phyloP scores from a whole-genome alignment of 1,140 invertebrate genomes.

The Calosoma granatense region DNA sequence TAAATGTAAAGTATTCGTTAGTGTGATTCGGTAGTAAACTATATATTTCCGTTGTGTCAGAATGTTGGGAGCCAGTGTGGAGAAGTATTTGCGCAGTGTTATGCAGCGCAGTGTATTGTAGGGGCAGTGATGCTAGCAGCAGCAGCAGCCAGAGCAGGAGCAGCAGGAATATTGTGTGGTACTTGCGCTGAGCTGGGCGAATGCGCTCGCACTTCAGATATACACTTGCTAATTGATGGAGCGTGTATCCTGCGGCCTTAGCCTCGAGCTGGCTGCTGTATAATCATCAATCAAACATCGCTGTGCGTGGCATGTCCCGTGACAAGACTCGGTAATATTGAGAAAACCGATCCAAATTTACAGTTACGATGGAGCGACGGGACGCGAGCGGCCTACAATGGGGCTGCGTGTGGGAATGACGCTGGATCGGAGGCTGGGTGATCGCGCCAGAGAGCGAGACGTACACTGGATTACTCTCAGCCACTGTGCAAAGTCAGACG shows the following conservation, averaged over 20 bases:
- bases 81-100: too few species aligned
- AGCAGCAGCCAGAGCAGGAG: too few species aligned
- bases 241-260: not conserved
- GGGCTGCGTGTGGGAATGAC: not conserved
- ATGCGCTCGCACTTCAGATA: not conserved
- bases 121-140: too few species aligned
- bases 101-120: too few species aligned
- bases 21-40: too few species aligned
- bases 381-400: not conserved
- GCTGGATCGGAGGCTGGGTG: not conserved
- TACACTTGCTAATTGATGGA: constrained; percentile 8
- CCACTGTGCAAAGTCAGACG: too few species aligned
- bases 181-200: too few species aligned
- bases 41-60: too few species aligned
- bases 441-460: not conserved
- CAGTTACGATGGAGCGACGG: not conserved
- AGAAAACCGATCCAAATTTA: constrained; percentile 8
- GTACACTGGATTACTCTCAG: too few species aligned
- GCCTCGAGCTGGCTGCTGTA: not conserved
- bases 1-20: too few species aligned
- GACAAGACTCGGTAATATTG: constrained; percentile 6
- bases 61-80: too few species aligned
- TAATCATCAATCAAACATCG: constrained; percentile 8
- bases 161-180: too few species aligned
- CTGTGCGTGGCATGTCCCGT: not conserved